Evolutionary conservation across 1,140 invertebrate species (phyloP).

Genomic region (Periplaneta americana): DNA sequence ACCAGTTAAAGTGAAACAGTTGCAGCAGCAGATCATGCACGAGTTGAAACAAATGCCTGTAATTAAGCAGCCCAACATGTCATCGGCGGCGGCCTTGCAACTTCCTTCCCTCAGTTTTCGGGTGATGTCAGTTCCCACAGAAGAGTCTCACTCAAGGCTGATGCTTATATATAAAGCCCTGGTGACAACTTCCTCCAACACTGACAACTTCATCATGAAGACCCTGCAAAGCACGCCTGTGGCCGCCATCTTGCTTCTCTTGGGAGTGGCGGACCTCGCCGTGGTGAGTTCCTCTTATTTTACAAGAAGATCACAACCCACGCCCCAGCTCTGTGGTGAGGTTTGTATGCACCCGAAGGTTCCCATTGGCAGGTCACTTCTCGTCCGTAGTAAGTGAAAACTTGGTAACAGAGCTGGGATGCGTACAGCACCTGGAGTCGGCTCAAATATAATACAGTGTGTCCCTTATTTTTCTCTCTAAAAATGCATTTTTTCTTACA

Average conservation of each 20-base stretch:
- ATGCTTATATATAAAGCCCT: not conserved
- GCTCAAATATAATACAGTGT: no score
- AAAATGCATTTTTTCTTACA: no score
- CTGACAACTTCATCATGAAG: not conserved
- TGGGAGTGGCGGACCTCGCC: not conserved
- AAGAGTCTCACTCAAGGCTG: not conserved
- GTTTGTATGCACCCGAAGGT: no score
- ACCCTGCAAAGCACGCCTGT: not conserved
- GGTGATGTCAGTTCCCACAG: not conserved
- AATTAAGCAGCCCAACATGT: not conserved
- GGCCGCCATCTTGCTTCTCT: not conserved
- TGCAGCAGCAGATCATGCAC: not conserved
- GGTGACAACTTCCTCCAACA: not conserved
- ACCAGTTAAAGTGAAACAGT: no score
- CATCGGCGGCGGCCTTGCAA: not conserved
- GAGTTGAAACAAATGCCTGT: not conserved
- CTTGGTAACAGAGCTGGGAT: no score
- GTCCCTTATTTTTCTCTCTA: no score
- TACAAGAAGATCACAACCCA: no score
- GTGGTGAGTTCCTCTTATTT: not conserved
- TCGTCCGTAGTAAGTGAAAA: no score
- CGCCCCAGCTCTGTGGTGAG: no score
- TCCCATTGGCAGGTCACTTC: no score
- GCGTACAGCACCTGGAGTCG: no score
- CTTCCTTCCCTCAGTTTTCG: not conserved